A percentile compares a stretch with the other conserved stretches of the same genome.
Conservation (phyloP, 2,888 invertebrate species). For the Achlya flavicornis region DNA sequence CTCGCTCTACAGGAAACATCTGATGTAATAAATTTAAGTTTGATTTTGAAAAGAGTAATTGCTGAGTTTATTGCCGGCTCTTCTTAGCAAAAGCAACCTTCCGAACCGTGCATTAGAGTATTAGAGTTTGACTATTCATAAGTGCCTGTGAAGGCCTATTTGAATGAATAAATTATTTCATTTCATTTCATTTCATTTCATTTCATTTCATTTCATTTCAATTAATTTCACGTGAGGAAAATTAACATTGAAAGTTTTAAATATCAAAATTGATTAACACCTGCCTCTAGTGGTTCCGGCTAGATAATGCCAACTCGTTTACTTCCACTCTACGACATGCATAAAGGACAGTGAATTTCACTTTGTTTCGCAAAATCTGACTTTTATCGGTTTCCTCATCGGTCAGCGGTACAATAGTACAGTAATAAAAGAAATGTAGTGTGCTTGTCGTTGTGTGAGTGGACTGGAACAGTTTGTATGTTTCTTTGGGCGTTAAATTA, state of each 20-base stretch:
- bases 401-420: neutral
- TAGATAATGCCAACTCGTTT: neutral
- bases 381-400: neutral
- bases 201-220: no score
- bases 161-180: no score
- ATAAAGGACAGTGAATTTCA: neutral
- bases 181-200: no score
- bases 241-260: neutral
- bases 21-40: no score
- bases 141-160: no score
- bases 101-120: no score
- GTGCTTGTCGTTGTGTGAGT: neutral
- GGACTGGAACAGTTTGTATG: neutral
- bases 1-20: no score
- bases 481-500: slow-evolving; percentile 3
- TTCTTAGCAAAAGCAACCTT: no score
- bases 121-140: no score
- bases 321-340: neutral
- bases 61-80: no score
- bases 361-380: neutral
- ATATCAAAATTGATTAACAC: neutral
- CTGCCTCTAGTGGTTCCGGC: neutral
- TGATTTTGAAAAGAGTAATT: no score
- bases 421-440: neutral
- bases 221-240: neutral